Evolutionary conservation across 2,113 vertebrate species (phyloP).

Genomic region (Alligator mississippiensis): DNA sequence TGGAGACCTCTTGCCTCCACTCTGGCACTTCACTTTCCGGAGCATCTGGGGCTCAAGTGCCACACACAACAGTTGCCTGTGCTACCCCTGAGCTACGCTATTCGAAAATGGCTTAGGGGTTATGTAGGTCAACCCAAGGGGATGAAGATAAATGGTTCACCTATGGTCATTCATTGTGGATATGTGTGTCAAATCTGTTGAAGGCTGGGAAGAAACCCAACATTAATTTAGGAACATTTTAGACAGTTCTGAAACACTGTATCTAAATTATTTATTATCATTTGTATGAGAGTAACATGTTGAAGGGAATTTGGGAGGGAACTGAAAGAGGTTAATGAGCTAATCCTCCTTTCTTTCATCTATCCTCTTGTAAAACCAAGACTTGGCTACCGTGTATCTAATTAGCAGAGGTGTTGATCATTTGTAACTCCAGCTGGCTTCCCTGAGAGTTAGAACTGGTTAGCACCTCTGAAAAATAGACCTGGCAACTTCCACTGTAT

Average conservation of each 20-base stretch:
- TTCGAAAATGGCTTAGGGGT: neutral
- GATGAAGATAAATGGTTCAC: neutral
- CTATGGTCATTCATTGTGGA: neutral
- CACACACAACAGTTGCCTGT: neutral
- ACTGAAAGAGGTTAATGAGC: neutral
- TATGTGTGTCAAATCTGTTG: neutral
- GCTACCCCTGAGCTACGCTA: neutral
- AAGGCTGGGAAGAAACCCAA: neutral
- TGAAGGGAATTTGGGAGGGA: neutral
- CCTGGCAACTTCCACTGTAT: neutral
- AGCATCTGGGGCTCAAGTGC: no score
- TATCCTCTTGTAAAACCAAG: neutral
- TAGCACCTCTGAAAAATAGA: neutral
- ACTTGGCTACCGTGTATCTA: neutral
- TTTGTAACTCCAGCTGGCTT: neutral
- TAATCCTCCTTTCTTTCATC: neutral
- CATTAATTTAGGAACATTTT: neutral
- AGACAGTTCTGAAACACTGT: neutral
- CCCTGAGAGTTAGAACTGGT: neutral
- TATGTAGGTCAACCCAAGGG: neutral
- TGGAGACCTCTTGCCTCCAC: no score
- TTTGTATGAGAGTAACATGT: neutral
- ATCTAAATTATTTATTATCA: neutral
- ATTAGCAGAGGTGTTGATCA: neutral
- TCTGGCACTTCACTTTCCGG: no score